A percentile compares a stretch with the other conserved stretches of the same genome.
Evolutionary conservation across 2,113 vertebrate species (phyloP).

Genomic region (Stigmatopora nigra): DNA sequence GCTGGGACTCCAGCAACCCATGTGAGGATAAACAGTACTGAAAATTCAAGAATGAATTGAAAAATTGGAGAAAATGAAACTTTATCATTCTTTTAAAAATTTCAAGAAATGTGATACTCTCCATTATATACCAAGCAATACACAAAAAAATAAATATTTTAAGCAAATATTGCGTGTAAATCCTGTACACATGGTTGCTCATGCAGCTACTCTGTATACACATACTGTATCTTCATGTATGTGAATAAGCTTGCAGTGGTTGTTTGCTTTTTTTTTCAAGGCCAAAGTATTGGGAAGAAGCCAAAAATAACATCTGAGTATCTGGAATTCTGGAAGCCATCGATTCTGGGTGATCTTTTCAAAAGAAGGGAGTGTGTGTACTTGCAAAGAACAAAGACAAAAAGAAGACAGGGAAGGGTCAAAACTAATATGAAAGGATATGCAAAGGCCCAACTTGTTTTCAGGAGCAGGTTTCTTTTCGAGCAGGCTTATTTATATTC

Average conservation of each 20-base stretch:
- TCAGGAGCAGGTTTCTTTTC: neutral
- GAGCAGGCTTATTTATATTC: neutral
- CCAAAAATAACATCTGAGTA: neutral
- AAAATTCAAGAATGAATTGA: too few relatives aligned
- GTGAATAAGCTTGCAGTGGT: slow-evolving; percentile 50
- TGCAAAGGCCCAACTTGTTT: neutral
- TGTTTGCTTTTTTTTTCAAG: slow-evolving; percentile 38
- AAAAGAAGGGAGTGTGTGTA: neutral
- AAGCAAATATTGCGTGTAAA: slow-evolving; percentile 12
- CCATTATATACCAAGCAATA: neutral
- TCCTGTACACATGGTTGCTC: neutral
- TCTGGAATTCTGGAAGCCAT: neutral
- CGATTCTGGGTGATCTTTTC: neutral
- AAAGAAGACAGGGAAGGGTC: neutral
- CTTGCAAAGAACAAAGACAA: slow-evolving; percentile 2
- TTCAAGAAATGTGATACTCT: too few relatives aligned
- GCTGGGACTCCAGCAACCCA: too few relatives aligned
- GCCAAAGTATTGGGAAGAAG: slow-evolving; percentile 22
- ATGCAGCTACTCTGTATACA: slow-evolving; percentile 7
- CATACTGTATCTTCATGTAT: slow-evolving; percentile 27
- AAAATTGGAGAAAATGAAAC: too few relatives aligned
- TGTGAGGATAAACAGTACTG: too few relatives aligned
- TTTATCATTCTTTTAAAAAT: too few relatives aligned
- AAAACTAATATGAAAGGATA: neutral
- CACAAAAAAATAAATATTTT: neutral